These are phyloP conservation scores for Hypomecis atomaria DNA, from an alignment of 2,888 invertebrate species.

Conservation along the genomic window DNA sequence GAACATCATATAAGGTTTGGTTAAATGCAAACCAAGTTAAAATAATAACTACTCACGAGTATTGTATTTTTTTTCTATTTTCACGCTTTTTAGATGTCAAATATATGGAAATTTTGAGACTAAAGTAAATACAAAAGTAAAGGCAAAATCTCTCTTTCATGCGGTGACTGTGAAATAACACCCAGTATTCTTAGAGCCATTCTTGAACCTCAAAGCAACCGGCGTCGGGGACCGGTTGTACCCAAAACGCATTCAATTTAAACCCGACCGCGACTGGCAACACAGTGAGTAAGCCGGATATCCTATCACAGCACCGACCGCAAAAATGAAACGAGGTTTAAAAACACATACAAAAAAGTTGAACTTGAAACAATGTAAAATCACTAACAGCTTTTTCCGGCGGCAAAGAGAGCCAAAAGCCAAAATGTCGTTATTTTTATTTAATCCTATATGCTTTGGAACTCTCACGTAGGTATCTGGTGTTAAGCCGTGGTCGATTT, in stretches of 20 bases:
- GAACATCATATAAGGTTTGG: too few relatives aligned
- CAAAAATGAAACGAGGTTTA: conserved; percentile 39
- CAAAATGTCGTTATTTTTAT: background rate
- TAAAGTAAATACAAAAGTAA: background rate
- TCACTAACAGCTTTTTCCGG: conserved; percentile 28
- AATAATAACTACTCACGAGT: too few relatives aligned
- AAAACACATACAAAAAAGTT: conserved; percentile 29
- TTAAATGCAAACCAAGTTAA: too few relatives aligned
- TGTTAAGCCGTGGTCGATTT: background rate
- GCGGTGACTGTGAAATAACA: background rate
- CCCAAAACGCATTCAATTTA: conserved; percentile 39
- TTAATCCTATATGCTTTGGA: background rate
- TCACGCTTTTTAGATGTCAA: too few relatives aligned
- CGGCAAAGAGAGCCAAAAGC: conserved; percentile 18
- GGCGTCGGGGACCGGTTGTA: background rate
- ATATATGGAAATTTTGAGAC: background rate
- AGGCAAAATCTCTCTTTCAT: background rate
- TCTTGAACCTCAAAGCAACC: conserved; percentile 20
- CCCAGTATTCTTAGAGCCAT: conserved; percentile 13
- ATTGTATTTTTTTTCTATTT: too few relatives aligned
- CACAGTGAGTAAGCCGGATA: conserved; percentile 38
- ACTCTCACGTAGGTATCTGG: background rate
- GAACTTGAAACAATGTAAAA: conserved; percentile 24
- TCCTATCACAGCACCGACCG: conserved; percentile 38
- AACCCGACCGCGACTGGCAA: conserved; percentile 31